These are phyloP conservation scores for Bradypodion pumilum DNA, from an alignment of 2,797 vertebrate genomes.

Conservation along the genomic window DNA sequence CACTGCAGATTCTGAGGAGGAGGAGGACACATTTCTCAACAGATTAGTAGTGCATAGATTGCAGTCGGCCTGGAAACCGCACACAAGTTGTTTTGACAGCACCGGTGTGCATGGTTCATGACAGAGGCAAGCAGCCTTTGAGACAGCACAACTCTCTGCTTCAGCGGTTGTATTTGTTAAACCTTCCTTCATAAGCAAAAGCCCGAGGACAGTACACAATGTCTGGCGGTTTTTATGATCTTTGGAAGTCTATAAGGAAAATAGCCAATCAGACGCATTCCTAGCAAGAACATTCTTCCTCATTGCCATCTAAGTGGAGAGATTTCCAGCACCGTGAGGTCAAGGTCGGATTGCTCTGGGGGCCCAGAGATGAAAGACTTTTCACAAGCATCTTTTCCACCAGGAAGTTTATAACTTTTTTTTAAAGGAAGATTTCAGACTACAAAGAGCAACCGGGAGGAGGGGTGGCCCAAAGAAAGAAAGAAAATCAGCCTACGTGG, in stretches of 20 bases:
- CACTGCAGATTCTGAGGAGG: background rate
- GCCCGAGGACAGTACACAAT: constrained; percentile 15
- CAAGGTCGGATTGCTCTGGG: constrained; percentile 21
- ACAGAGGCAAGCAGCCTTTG: constrained; percentile 30
- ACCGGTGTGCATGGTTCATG: constrained; percentile 32
- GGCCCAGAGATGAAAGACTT: constrained; percentile 22
- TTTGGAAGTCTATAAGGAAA: constrained; percentile 34
- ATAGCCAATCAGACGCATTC: background rate
- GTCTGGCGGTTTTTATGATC: constrained; percentile 19
- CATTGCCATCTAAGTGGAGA: constrained; percentile 1
- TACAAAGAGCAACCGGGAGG: background rate
- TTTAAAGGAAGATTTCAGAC: background rate
- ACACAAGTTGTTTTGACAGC: background rate
- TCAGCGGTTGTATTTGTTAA: constrained; percentile 44
- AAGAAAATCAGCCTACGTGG: background rate
- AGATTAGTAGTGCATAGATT: constrained; percentile 41
- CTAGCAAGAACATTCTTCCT: constrained; percentile 9
- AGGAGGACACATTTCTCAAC: constrained; percentile 45
- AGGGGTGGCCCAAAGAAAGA: background rate
- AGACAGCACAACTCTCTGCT: constrained; percentile 35
- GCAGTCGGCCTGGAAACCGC: constrained; percentile 22
- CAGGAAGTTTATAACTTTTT: constrained; percentile 3
- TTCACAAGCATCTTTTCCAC: constrained; percentile 12
- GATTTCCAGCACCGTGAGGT: background rate
- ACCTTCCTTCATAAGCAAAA: constrained; percentile 44